phyloP scores from a whole-genome alignment of 1,140 invertebrate genomes.

The Aleiodes sp. region DNA sequence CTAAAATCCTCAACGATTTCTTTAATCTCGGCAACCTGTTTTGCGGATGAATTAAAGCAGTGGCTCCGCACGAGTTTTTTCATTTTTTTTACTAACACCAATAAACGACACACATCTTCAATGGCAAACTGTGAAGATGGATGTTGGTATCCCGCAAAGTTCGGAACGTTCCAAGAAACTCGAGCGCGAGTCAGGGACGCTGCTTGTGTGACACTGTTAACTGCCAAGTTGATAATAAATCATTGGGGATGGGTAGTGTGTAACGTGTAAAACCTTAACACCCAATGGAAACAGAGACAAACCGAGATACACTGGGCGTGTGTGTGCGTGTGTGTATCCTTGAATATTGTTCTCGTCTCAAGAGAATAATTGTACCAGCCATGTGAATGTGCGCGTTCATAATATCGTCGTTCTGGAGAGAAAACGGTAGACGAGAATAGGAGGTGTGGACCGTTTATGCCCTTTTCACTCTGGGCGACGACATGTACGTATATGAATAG shows the following conservation, averaged over 20 bases:
- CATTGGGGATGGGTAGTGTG: background rate
- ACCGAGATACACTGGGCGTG: background rate
- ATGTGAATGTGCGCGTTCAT: background rate
- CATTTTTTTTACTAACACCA: background rate
- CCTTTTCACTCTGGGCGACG: too few relatives aligned
- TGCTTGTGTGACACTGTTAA: slow-evolving; percentile 19
- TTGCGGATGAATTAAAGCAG: background rate
- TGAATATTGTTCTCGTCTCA: background rate
- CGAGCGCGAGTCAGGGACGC: background rate
- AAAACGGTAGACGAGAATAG: too few relatives aligned
- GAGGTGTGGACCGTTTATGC: too few relatives aligned
- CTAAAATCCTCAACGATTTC: too few relatives aligned
- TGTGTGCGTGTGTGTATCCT: background rate
- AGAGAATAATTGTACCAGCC: background rate
- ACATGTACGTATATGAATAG: background rate
- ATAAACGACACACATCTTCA: background rate
- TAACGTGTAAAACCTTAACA: slow-evolving; percentile 14
- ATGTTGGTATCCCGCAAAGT: slow-evolving; percentile 19
- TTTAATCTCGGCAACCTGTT: background rate
- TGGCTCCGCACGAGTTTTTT: too few relatives aligned
- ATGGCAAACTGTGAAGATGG: background rate
- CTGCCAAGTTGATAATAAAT: slow-evolving; percentile 10
- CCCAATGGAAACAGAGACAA: background rate
- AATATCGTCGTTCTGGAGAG: too few relatives aligned
- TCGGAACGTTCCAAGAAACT: slow-evolving; percentile 23